Evolutionary conservation across 1,140 invertebrate species (phyloP), one percentile per base, ranked within the genome.

Genomic region (Bombus waltoni): DNA sequence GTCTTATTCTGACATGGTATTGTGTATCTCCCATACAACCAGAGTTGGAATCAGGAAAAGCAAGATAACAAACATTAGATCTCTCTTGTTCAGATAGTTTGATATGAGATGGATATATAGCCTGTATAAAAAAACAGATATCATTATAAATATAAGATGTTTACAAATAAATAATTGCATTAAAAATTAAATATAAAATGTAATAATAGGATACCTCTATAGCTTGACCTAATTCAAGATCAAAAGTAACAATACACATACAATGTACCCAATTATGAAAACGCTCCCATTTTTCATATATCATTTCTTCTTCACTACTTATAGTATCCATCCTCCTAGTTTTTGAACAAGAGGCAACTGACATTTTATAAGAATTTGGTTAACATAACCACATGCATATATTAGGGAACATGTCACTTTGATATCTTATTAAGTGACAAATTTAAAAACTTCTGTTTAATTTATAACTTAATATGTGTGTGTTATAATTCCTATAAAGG

Each of bases 31-130:
- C 99, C 98, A 99, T 99, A 94, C 99, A 99, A 70, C 98, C 98
- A 72, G 98, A 99, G 95, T 99, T 99, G 0, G 99, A 99, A 95
- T 99, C 99, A 18, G 99, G 99, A 95, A 99, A 99, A 22, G 99
- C 98, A 92, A 99, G 96, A 95, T 99, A 99, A 95, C 99, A 99
- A 87, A 99, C 98, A 96, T 99, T 99, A 86, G 98, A 98, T 94
- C 98, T 98, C 96, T 99, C 99, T 96, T 98, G 97, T 94, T 99
- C 99, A 22, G 97, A 97, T 79, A 99, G 94, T 90, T 97, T 97
- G 32, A 98, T 96, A 94, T 98, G 96, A 88, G 96, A 95, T 11
- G 99, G 99, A 96, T 98, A 99, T 40, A 99, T 97, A 88, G 97
- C 96, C 97, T 98, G 95, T 83, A 47, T 89, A 83, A 91, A 91